Evolutionary conservation across 37 sponge, comb jelly and placozoan species (phyloP), one percentile per base, ranked within the genome.

Genomic region (Aphrocallistes beatrix): DNA sequence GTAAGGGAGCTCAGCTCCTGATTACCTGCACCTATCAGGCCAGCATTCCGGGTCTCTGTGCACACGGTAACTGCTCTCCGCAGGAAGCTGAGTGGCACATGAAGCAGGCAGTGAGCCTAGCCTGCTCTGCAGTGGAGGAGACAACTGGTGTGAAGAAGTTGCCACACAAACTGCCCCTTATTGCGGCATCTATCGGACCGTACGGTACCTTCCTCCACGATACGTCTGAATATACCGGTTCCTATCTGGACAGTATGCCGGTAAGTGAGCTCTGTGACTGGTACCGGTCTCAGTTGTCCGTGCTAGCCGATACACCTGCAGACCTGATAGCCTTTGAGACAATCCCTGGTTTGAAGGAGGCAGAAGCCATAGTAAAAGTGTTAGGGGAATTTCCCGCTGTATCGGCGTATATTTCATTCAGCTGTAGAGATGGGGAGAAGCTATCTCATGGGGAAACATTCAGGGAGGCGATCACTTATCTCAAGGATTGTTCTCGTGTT

Each of bases 101-200:
- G 51, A 75, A 38, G 37, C 75, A 38, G 39, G 88, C 90, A 81
- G 95, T 92, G 36, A 84, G 86, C 37, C 37, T 94, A 81, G 93
- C 95, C 25, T 87, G 38, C 34, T 84, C 89, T 60, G 95, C 95
- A 0, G 23, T 88, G 10, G 88, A 88, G n/a, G 45, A 21, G 48
- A 86, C n/a, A 6, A 60, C 75, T 19, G 75, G 75, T 60, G 25
- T 21, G 25, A 60, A 60, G 34, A 60, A 60, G 34, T 13, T 60
- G 37, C 51, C 36, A 0, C 30, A 39, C 0, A 51, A 25, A 21
- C 81, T 34, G 28, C 90, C 90, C 23, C 84, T 93, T 37, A 86
- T 95, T 23, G 96, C 93, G 82, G 96, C 94, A 23, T 95, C 96
- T 0, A 92, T 95, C 17, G 96, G 96, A 19, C 94, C 96, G 10